phyloP scores from a whole-genome alignment of 2,113 vertebrate species.

The Petromus typicus region DNA sequence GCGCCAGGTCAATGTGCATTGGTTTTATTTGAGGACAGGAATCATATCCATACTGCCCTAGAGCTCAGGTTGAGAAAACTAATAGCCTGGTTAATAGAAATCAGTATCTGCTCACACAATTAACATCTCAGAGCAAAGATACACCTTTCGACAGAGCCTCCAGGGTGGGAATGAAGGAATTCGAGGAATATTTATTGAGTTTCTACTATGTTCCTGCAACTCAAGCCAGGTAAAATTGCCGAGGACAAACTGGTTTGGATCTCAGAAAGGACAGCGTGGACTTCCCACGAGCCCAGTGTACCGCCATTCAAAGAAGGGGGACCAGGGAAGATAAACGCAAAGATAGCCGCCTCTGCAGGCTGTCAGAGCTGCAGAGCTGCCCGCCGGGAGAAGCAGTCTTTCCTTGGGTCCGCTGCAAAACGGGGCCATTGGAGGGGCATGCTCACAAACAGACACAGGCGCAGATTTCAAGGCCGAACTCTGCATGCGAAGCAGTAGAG shows the following conservation, averaged over 20 bases:
- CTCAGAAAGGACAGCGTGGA: accelerated
- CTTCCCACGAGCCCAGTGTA: accelerated
- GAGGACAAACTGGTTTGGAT: not conserved
- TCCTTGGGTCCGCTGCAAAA: accelerated
- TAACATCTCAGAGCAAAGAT: slow-evolving; percentile 3
- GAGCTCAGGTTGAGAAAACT: slow-evolving; percentile 18
- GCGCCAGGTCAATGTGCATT: not conserved
- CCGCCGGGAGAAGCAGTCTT: accelerated
- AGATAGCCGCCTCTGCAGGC: accelerated
- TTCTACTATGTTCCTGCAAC: not conserved
- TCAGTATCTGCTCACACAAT: slow-evolving; percentile 41
- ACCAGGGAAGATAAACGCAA: accelerated
- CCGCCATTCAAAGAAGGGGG: not conserved
- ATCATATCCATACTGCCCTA: not conserved
- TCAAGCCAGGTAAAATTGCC: accelerated
- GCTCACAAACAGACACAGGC: accelerated
- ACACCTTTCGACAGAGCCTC: not conserved
- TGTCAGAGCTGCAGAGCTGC: accelerated
- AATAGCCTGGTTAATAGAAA: slow-evolving; percentile 62
- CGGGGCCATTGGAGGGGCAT: not conserved
- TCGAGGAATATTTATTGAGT: not conserved
- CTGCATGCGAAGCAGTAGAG: accelerated
- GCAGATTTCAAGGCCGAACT: accelerated
- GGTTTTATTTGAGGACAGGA: not conserved
- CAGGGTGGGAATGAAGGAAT: accelerated